A percentile compares a stretch with the other conserved stretches of the same genome.
These are phyloP conservation scores for Autographa pulchrina DNA, from an alignment of 2,888 invertebrate species.

Conservation along the genomic window DNA sequence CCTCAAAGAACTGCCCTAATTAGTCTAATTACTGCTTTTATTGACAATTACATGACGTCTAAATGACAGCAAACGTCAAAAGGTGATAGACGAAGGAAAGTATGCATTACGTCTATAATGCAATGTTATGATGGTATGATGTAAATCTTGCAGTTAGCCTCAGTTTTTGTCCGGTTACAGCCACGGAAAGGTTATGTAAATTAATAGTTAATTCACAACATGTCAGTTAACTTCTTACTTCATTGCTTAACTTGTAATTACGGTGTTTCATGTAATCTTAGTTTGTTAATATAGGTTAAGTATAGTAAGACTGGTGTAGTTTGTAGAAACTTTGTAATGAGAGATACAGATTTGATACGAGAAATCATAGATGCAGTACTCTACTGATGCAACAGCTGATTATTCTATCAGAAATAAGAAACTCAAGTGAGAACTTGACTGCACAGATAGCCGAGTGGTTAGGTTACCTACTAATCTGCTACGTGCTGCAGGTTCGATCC, in stretches of 20 bases:
- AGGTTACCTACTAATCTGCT: no score
- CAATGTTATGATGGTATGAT: neutral
- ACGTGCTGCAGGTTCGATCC: no score
- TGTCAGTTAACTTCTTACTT: neutral
- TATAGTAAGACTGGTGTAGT: neutral
- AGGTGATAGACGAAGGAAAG: neutral
- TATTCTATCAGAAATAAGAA: no score
- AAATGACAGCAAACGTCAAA: conserved; percentile 6
- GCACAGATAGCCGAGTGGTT: neutral
- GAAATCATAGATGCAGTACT: neutral
- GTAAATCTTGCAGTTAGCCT: neutral
- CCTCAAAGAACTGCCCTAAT: neutral
- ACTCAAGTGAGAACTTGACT: neutral
- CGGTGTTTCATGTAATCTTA: neutral
- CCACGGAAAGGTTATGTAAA: conserved; percentile 4
- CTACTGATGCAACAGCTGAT: neutral
- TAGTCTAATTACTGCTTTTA: neutral
- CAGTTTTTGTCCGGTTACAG: neutral
- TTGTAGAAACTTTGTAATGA: neutral
- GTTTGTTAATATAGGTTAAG: neutral
- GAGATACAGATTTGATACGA: neutral
- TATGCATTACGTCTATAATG: neutral
- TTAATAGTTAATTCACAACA: neutral
- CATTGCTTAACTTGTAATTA: neutral
- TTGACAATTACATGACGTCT: neutral